Evolutionary conservation across 1,140 invertebrate species (phyloP).

Genomic region (Panulirus ornatus): DNA sequence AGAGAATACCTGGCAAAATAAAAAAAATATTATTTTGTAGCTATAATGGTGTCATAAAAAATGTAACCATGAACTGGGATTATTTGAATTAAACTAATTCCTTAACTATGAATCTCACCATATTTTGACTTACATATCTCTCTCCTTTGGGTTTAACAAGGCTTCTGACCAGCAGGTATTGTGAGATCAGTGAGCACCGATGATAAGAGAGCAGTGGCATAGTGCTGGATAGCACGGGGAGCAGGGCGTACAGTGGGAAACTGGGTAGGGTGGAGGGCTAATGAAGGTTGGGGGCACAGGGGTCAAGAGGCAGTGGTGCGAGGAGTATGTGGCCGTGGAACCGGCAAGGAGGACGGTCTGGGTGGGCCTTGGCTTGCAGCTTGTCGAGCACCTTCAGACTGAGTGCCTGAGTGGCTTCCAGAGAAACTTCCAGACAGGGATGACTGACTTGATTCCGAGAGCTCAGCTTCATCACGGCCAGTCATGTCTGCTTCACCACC

Average conservation of each 20-base stretch:
- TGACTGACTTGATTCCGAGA: slow-evolving; percentile 74
- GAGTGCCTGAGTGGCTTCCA: slow-evolving; percentile 62
- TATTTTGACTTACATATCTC: too few species aligned
- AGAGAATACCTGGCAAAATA: not conserved
- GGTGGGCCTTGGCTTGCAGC: slow-evolving; percentile 42
- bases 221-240: slow-evolving; percentile 62
- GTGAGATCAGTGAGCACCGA: slow-evolving; percentile 66
- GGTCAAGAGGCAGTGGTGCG: slow-evolving; percentile 61
- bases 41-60: not conserved
- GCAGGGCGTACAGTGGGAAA: slow-evolving; percentile 27
- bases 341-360: slow-evolving; percentile 72
- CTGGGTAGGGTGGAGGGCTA: slow-evolving; percentile 15
- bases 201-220: slow-evolving; percentile 58
- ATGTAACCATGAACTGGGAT: not conserved
- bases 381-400: slow-evolving; percentile 41
- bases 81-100: slow-evolving; percentile 12
- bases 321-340: slow-evolving; percentile 68
- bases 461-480: slow-evolving; percentile 66
- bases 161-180: slow-evolving; percentile 25
- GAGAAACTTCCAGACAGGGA: slow-evolving; percentile 72
- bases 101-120: too few species aligned
- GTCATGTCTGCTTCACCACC: slow-evolving; percentile 64
- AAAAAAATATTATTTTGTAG: not conserved
- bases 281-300: slow-evolving; percentile 35
- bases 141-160: slow-evolving; percentile 13